Evolutionary conservation across 2,797 vertebrate species (phyloP).

Genomic region (Xenentodon cancila): DNA sequence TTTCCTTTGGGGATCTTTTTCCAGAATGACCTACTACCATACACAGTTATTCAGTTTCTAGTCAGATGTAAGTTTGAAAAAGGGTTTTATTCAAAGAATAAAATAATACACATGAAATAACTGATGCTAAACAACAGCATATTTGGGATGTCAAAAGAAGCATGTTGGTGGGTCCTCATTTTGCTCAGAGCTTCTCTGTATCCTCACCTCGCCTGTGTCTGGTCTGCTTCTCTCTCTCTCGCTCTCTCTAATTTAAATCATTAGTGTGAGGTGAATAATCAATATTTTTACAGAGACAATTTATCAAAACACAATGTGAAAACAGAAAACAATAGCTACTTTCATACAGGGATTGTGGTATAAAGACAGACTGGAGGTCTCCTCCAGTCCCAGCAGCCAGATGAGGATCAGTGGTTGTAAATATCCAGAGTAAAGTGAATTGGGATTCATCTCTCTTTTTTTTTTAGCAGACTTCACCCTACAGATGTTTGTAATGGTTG

Average conservation of each 20-base stretch:
- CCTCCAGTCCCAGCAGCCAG: neutral
- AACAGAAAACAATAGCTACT: neutral
- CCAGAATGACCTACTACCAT: too few species aligned
- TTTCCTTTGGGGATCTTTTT: too few species aligned
- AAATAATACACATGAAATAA: neutral
- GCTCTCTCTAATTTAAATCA: neutral
- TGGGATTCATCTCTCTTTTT: too few species aligned
- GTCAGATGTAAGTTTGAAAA: neutral
- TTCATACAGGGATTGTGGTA: neutral
- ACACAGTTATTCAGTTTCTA: too few species aligned
- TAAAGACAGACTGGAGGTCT: neutral
- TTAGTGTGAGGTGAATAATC: neutral
- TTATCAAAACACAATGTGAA: neutral
- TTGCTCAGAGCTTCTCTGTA: neutral
- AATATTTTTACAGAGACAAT: neutral
- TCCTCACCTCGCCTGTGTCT: too few species aligned
- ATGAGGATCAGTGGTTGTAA: too few species aligned
- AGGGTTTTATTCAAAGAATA: neutral
- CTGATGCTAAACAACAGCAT: neutral
- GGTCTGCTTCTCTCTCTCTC: too few species aligned
- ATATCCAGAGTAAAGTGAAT: too few species aligned
- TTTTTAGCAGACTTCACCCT: too few species aligned
- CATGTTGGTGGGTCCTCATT: neutral
- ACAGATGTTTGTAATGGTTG: too few species aligned
- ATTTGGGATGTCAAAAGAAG: neutral